These are phyloP conservation scores for Psilanteris sp. DNA, from an alignment of 1,140 invertebrate genomes.

Conservation along the genomic window DNA sequence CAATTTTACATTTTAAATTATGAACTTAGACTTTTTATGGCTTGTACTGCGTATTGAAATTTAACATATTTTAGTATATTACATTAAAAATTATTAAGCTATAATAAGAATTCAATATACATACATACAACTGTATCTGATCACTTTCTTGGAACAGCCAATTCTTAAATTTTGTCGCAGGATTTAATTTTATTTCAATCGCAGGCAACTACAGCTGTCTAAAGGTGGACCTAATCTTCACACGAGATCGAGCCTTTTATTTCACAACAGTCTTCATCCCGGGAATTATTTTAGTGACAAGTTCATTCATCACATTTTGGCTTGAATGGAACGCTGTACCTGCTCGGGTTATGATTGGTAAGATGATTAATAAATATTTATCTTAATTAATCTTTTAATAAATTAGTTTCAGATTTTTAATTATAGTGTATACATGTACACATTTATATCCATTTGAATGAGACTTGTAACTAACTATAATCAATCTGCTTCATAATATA, in stretches of 20 bases:
- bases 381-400: no score
- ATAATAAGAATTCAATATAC: neutral
- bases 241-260: constrained; percentile 95
- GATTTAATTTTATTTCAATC: constrained; percentile 50
- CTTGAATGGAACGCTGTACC: constrained; percentile 97
- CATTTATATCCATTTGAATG: no score
- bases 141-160: constrained; percentile 28
- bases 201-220: constrained; percentile 97
- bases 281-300: constrained; percentile 96
- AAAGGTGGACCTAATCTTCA: constrained; percentile 94
- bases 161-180: constrained; percentile 21
- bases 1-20: neutral
- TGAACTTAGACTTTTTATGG: neutral
- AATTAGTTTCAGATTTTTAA: no score
- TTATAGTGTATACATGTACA: no score
- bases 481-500: no score
- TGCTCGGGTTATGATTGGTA: constrained; percentile 95
- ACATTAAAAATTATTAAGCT: constrained; percentile 1
- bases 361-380: no score
- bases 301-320: constrained; percentile 97
- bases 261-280: constrained; percentile 98
- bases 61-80: neutral
- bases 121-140: constrained; percentile 1
- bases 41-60: constrained; percentile 6
- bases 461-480: no score